Base-by-base conservation (phyloP, 2,113 vertebrate genomes). In the Chaenogobius annularis region DNA sequence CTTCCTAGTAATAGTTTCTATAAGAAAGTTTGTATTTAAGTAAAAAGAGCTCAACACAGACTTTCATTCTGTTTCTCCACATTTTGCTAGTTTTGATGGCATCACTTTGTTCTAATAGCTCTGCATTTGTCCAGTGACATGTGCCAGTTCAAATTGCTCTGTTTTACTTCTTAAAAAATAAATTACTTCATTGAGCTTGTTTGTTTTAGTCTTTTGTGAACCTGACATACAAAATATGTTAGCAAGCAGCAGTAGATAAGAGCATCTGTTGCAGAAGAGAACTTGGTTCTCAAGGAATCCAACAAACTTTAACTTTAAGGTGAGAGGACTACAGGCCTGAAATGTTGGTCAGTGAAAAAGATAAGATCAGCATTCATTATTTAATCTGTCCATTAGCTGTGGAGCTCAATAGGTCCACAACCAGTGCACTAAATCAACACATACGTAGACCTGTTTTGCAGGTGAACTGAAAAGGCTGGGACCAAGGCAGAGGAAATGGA, bases 231-330 rank as follows among this genome's bases (percentile, higher is more conserved):
- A 94, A 94, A 86, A 86, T 84, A 63, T 37, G 64, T 81, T 81
- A 48, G 72, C 85, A 91, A 95, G 95, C 95, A 96, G 95, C 95
- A 95, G 93, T 94, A 94, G 95, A 94, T 93, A 69, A 90, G 90
- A 91, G 93, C 91, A 88, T 83, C 79, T 80, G 74, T 91, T 77
- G 78, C 91, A 75, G 68, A 73, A 56, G 78, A 78, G 79, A 87
- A 87, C 77, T 77, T 68, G 40, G 81, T 88, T 89, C 85, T 84
- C 84, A 31, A 56, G 86, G 81, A 74, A 77, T 90, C 84, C 77
- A 81, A 89, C 87, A 86, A 82, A 85, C 76, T 64, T 66, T 83
- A 68, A 66, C 22, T 11, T 23, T 86, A 69, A 78, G 71, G 82
- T 76, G 50, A 73, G 77, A 74, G 83, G 85, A 87, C 82, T 63